phyloP scores from a whole-genome alignment of 64 coral and sea anemone genomes.

The Actinia tenebrosa region DNA sequence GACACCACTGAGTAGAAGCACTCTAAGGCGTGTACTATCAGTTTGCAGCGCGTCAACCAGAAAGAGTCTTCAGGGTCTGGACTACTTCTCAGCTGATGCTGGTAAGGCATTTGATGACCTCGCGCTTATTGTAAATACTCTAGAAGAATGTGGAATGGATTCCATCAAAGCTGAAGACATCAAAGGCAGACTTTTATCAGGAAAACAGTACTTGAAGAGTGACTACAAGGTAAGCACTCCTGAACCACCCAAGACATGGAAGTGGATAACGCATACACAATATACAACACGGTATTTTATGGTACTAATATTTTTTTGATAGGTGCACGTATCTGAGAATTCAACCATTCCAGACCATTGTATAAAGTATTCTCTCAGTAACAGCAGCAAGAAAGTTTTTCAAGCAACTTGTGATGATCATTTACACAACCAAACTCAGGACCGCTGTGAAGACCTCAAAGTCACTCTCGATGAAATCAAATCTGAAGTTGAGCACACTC shows the following conservation, averaged over 20 bases:
- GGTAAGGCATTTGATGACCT: conserved; percentile 35
- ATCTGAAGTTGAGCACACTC: not conserved
- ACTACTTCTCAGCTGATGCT: conserved; percentile 31
- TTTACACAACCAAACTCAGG: not conserved
- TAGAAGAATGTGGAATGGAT: conserved; percentile 11
- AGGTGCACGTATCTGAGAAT: conserved; percentile 21
- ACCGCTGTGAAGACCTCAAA: not conserved
- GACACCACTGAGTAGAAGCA: no score
- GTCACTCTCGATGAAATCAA: conserved; percentile 13
- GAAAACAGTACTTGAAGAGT: not conserved
- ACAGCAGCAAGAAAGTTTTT: not conserved
- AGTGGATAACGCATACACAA: no score
- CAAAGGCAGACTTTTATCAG: not conserved
- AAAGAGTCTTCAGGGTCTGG: conserved; percentile 25
- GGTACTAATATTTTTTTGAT: not conserved
- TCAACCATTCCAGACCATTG: conserved; percentile 31
- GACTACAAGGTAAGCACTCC: conserved; percentile 36
- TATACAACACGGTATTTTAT: not conserved
- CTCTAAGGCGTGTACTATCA: no score
- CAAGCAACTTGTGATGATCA: conserved; percentile 11
- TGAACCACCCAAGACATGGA: no score
- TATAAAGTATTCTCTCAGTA: not conserved
- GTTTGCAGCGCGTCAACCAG: conserved; percentile 22
- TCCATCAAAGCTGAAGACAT: not conserved
- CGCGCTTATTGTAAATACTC: not conserved